Base-by-base conservation (phyloP, 2,888 invertebrate genomes). In the Luffia ferchaultella region DNA sequence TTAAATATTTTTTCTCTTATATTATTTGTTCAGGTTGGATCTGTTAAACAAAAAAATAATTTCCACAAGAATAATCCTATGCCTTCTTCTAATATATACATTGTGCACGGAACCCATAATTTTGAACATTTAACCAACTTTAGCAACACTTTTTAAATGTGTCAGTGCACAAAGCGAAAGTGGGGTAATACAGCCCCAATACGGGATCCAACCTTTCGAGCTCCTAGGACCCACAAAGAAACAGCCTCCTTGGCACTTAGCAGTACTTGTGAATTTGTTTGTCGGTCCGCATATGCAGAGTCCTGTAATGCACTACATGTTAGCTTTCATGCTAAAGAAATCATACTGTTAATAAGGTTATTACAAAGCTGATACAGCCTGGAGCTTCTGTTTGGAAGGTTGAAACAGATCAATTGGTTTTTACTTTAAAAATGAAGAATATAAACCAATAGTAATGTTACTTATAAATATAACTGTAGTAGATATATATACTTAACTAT, bases 181-280 rank as follows among this genome's bases (percentile, higher is more conserved):
- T 66, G 55, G 60, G 50, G 65, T 67, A 64, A 62, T 59, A n/a
- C 3, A 9, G 7, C 43, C 43, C 3, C n/a, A n/a, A 20, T 3
- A n/a, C 19, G 15, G 45, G 45, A 61, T 79, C 88, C 87, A 89
- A 94, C 93, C 93, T 94, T 93, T 88, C 93, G 90, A 87, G 93
- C 93, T 89, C 93, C 93, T 88, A 93, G 92, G 85, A 93, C 92
- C 93, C 93, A 94, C 84, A 94, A 91, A 85, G 93, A 93, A 88
- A 94, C 92, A 87, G 94, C 94, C 90, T 94, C 93, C 90, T 93
- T 92, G 87, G 93, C 93, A 86, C 93, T 93, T 86, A 94, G 90
- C 87, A 93, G 91, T 87, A 90, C 90, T 88, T 90, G 90, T 84
- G 88, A 88, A 85, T 87, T 89, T 86, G 87, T 82, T 73, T 87